Conservation (phyloP, 2,888 invertebrate genomes). For the Drosophila neonasuta region DNA sequence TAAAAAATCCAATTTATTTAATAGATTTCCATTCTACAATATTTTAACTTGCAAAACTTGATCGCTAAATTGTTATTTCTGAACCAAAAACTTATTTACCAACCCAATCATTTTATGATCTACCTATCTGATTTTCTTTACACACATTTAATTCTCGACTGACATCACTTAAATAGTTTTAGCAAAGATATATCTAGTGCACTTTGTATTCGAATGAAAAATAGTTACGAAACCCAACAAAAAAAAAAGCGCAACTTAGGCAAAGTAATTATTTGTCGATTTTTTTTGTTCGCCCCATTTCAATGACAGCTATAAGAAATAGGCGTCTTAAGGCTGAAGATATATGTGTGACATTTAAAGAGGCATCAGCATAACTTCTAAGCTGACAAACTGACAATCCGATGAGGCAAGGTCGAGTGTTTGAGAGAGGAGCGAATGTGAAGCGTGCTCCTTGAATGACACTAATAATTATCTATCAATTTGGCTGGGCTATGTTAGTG, state of each 20-base stretch:
- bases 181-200: background rate
- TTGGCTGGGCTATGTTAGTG: background rate
- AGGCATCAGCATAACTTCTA: slow-evolving; percentile 13
- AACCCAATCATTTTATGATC: too few relatives aligned
- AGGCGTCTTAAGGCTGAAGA: background rate
- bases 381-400: background rate
- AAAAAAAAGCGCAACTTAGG: background rate
- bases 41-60: too few relatives aligned
- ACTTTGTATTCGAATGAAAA: background rate
- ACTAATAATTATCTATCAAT: background rate
- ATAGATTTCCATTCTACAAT: too few relatives aligned
- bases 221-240: background rate
- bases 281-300: background rate
- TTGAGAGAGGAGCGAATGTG: too few relatives aligned
- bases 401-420: background rate
- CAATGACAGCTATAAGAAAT: background rate
- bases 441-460: background rate
- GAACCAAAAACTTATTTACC: too few relatives aligned
- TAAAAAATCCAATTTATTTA: too few relatives aligned
- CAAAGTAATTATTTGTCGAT: background rate
- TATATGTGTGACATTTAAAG: background rate
- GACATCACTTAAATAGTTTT: background rate
- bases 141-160: background rate
- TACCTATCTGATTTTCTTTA: too few relatives aligned
- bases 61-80: too few relatives aligned